Evolutionary conservation across 2,797 vertebrate species (phyloP), one percentile per base, ranked within the genome.

Genomic region (Liparis tanakae): DNA sequence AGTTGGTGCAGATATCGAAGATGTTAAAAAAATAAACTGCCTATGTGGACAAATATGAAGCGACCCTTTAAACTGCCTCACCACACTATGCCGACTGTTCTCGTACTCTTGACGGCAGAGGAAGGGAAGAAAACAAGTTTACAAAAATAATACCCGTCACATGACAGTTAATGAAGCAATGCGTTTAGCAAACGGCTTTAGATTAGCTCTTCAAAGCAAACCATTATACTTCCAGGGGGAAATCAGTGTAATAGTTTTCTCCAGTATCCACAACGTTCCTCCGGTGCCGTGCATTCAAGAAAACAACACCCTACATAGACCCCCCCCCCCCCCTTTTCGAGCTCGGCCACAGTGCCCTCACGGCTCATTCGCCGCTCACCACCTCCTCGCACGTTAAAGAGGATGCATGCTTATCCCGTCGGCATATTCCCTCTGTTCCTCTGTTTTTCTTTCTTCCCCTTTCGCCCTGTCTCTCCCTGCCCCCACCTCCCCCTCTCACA

Each of bases 391-490:
- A 81, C 82, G 86, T 86, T 87, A 88, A 86, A 88, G 88, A 86
- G 86, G 84, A 91, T 81, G 82, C 81, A 82, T 89, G 91, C 87
- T 92, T 93, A 88, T 94, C 89, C 91, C 58, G 72, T 92, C 86
- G 74, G 84, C 80, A 75, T 93, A 91, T 91, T 85, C 80, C 71
- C 86, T 90, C 85, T 90, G 85, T 89, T 89, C 85, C 84, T 86
- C 72, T 37, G 17, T 74, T 89, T 87, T 87, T 80, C 81, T 87
- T 85, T 88, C 85, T 82, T 84, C 77, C 85, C 85, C 82, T 89
- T 88, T 89, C 12, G 74, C 87, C 78, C 81, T 72, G 70, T 79
- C 84, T 88, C 76, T 76, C 89, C 83, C 86, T 82, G 54, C 77
- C 82, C 80, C 87, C 80, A 74, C 72, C 75, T 58, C 72, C 80